Evolutionary conservation across 2,113 vertebrate species (phyloP).

Genomic region (Erythrocercus mccallii): DNA sequence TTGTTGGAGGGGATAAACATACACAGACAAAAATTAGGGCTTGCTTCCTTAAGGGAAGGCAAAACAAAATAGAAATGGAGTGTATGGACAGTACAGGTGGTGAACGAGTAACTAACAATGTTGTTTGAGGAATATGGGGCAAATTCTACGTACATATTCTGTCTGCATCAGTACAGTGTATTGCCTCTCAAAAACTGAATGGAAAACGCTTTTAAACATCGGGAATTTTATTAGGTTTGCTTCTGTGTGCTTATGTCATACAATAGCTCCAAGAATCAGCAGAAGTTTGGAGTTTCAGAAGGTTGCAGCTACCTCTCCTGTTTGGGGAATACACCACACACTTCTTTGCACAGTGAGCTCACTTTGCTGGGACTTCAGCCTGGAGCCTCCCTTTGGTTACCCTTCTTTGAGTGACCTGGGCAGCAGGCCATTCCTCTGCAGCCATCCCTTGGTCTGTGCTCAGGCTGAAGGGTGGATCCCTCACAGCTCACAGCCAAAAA

Average conservation of each 20-base stretch:
- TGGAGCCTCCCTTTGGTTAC: background rate
- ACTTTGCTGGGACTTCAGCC: accelerated
- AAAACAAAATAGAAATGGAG: background rate
- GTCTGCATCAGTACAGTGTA: background rate
- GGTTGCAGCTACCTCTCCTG: background rate
- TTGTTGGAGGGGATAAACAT: background rate
- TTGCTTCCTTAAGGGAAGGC: background rate
- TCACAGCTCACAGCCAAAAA: background rate
- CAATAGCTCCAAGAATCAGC: background rate
- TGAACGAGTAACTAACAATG: background rate
- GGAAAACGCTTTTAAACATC: background rate
- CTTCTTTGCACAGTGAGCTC: background rate
- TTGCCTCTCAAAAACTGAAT: background rate
- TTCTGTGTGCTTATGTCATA: background rate
- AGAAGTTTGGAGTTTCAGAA: background rate
- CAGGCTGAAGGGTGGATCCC: background rate
- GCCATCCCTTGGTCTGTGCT: accelerated
- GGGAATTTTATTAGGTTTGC: background rate
- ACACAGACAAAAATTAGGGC: background rate
- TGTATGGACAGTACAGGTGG: background rate
- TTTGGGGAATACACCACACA: background rate
- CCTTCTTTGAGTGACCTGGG: background rate
- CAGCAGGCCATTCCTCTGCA: background rate
- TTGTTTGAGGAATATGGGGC: background rate
- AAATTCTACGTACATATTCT: background rate